phyloP scores from a whole-genome alignment of 2,797 vertebrate species.

The Simalia tracyae region DNA sequence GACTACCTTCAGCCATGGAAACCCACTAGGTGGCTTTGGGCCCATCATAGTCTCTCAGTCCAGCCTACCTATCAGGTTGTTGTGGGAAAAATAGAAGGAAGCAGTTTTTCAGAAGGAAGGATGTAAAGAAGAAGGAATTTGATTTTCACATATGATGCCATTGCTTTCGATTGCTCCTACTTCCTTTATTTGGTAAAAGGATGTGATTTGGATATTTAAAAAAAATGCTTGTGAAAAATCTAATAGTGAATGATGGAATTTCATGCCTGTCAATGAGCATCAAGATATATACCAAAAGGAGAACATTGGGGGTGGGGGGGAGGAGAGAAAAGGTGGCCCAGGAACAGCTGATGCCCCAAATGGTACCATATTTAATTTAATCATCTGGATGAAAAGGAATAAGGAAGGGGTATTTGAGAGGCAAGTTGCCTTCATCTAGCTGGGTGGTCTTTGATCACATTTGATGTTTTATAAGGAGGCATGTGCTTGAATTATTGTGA shows the following conservation, averaged over 20 bases:
- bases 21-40: too few species aligned
- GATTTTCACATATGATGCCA: not conserved
- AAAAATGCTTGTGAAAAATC: not conserved
- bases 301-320: constrained; percentile 39
- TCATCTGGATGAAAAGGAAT: constrained; percentile 70
- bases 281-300: not conserved
- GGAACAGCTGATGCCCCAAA: constrained; percentile 47
- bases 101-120: not conserved
- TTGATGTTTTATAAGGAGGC: constrained; percentile 64
- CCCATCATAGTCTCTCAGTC: too few species aligned
- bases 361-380: constrained; percentile 68
- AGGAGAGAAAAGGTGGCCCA: constrained; percentile 21
- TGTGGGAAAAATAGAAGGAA: too few species aligned
- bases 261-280: not conserved
- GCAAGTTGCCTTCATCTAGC: constrained; percentile 63
- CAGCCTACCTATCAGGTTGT: too few species aligned
- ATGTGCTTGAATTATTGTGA: constrained; percentile 65
- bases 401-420: constrained; percentile 52
- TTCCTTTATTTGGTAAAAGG: not conserved
- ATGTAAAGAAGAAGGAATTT: not conserved
- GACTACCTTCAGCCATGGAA: too few species aligned
- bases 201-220: not conserved
- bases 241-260: constrained; percentile 9
- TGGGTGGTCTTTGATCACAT: constrained; percentile 61
- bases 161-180: not conserved